These are phyloP conservation scores for Apis cerana DNA, from an alignment of 1,140 invertebrate species.

Conservation along the genomic window DNA sequence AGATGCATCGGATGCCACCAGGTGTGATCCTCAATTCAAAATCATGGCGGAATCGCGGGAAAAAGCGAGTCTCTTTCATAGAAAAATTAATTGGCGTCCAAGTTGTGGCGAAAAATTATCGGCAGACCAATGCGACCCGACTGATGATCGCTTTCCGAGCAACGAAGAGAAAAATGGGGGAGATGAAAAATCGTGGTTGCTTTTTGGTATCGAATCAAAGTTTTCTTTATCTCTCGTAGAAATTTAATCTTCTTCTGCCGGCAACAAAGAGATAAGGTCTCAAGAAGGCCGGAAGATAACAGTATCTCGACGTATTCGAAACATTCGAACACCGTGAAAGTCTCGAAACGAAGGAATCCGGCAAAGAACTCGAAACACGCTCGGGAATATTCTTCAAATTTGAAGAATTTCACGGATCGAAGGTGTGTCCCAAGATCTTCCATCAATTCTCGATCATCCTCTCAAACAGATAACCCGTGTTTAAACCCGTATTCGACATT, in stretches of 20 bases:
- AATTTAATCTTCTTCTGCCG: no score
- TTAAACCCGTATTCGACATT: no score
- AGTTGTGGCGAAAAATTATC: no score
- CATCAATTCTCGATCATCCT: background rate
- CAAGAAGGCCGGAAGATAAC: background rate
- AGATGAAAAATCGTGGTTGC: no score
- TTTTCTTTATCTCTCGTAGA: no score
- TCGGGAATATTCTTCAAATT: slow-evolving; percentile 4
- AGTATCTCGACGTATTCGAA: background rate
- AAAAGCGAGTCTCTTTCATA: background rate
- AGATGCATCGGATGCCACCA: slow-evolving; percentile 37
- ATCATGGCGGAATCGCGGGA: slow-evolving; percentile 15
- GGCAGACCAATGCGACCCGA: no score
- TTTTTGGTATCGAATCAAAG: no score
- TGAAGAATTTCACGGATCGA: background rate
- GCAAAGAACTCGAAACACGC: background rate
- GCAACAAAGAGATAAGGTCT: background rate
- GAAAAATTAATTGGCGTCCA: no score
- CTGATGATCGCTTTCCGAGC: no score
- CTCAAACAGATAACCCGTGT: background rate
- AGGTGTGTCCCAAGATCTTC: background rate
- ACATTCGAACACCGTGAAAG: background rate
- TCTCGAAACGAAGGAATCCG: slow-evolving; percentile 12
- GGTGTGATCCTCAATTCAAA: no score
- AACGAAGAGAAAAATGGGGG: no score